These are phyloP conservation scores for Regulus satrapa DNA, from an alignment of 2,113 vertebrate genomes.

Conservation along the genomic window DNA sequence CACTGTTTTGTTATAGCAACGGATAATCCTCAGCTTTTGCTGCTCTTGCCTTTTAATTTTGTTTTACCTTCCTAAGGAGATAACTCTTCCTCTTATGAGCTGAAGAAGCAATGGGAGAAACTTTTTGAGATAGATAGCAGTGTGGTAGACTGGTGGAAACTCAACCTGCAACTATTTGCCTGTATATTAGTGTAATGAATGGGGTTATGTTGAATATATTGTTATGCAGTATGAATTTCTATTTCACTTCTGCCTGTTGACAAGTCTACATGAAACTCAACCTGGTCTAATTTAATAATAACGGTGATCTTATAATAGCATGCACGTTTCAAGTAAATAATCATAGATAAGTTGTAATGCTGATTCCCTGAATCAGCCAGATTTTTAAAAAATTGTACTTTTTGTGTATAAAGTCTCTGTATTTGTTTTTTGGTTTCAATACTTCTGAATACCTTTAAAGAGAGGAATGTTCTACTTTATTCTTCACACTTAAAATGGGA, in stretches of 20 bases:
- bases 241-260: neutral
- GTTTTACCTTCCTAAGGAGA: neutral
- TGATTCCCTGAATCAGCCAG: neutral
- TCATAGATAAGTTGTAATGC: neutral
- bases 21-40: neutral
- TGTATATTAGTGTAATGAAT: neutral
- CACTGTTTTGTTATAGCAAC: constrained; percentile 6
- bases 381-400: neutral
- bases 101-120: neutral
- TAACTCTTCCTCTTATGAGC: neutral
- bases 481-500: neutral
- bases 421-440: neutral
- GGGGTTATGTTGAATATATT: neutral
- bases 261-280: neutral
- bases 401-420: neutral
- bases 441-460: neutral
- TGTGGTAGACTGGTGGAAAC: neutral
- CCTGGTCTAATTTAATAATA: neutral
- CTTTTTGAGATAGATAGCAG: neutral
- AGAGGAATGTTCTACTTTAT: neutral
- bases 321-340: neutral
- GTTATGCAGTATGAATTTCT: neutral
- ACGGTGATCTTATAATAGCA: neutral
- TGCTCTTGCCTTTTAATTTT: neutral
- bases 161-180: neutral